Evolutionary conservation across 2,113 vertebrate genomes (phyloP).

Genomic region (Merops nubicus): DNA sequence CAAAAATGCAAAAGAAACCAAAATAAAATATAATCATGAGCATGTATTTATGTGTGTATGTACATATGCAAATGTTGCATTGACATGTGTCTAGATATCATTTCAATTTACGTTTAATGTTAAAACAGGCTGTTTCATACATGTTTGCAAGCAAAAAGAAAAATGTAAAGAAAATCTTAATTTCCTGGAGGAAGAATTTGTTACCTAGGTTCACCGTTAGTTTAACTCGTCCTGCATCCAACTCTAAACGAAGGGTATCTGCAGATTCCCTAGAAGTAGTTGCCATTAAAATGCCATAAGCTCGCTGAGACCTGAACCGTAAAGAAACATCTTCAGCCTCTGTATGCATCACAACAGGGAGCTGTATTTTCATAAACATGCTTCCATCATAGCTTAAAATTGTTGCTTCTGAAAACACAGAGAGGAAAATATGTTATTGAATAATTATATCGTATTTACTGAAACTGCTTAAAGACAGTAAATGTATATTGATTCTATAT

Average conservation of each 20-base stretch:
- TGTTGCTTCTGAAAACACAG: conserved; percentile 85
- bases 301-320: conserved; percentile 92
- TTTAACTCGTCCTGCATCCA: conserved; percentile 93
- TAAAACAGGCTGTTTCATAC: conserved; percentile 73
- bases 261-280: conserved; percentile 94
- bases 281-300: conserved; percentile 95
- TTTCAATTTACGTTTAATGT: conserved; percentile 64
- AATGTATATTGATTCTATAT: not conserved
- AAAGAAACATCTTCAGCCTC: conserved; percentile 95
- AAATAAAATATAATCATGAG: conserved; percentile 41
- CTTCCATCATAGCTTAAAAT: conserved; percentile 96
- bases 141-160: conserved; percentile 80
- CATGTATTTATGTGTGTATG: not conserved
- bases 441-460: not conserved
- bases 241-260: conserved; percentile 92
- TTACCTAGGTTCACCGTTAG: conserved; percentile 99
- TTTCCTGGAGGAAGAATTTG: conserved; percentile 55
- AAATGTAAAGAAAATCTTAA: conserved; percentile 71
- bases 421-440: not conserved
- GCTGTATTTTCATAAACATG: conserved; percentile 99
- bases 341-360: conserved; percentile 96
- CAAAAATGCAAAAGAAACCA: conserved; percentile 43
- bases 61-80: not conserved
- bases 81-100: not conserved
- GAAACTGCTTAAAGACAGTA: not conserved